Evolutionary conservation across 2,888 invertebrate genomes (phyloP).

Genomic region (Cataglyphis rosenhaueri): DNA sequence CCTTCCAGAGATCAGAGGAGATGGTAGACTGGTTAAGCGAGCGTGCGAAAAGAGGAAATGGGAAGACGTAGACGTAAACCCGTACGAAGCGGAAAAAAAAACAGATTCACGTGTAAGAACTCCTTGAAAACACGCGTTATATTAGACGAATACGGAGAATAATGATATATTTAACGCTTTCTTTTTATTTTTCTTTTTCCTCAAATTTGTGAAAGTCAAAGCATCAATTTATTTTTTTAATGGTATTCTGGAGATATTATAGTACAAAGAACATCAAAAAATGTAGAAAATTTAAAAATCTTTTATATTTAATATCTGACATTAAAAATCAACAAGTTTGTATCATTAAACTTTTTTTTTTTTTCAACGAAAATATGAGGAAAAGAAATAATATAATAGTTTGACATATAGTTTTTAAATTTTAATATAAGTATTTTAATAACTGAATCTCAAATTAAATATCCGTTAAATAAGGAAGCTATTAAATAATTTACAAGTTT

Average conservation of each 20-base stretch:
- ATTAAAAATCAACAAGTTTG: neutral
- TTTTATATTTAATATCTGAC: neutral
- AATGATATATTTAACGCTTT: neutral
- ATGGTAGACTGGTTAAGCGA: conserved; percentile 43
- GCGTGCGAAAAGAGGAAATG: conserved; percentile 52
- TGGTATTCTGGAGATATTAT: neutral
- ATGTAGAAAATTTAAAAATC: neutral
- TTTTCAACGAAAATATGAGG: neutral
- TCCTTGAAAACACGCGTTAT: neutral
- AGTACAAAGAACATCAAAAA: neutral
- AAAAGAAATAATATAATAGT: neutral
- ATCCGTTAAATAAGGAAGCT: neutral
- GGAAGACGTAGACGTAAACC: conserved; percentile 21
- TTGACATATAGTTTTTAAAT: neutral
- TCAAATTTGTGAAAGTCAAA: neutral
- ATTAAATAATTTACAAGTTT: neutral
- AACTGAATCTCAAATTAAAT: neutral
- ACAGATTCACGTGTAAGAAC: neutral
- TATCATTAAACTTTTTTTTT: neutral
- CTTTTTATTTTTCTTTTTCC: neutral
- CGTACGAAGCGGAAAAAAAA: neutral
- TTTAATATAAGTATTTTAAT: neutral
- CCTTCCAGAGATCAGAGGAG: conserved; percentile 44
- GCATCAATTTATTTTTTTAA: neutral
- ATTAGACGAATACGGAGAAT: neutral